Evolutionary conservation across 2,888 invertebrate genomes (phyloP), one percentile per base, ranked within the genome.

Genomic region (Dynastes hyllus): DNA sequence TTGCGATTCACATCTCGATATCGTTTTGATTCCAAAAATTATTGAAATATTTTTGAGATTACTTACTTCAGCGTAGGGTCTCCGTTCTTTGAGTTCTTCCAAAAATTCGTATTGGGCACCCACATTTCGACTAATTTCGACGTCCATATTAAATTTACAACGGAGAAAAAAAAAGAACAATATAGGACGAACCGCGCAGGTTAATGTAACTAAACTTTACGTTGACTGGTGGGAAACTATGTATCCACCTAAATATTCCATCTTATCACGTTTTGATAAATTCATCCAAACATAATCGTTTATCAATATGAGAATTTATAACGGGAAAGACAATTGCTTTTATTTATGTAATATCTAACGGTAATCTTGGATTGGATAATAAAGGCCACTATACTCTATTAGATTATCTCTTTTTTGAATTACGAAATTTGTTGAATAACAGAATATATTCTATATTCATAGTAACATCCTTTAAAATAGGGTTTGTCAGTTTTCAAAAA

Each of bases 41-140:
- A 11, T 11, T 45, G 45, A 45, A 45, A 45, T 45, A 45, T 45
- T 45, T 45, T 45, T 45, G 0, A 55, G 29, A 61, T 16, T 73
- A 83, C 84, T 84, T 81, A 84, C 84, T 80, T 80, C 80, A 29
- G 83, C 83, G 78, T 84, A 84, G 55, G 83, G 83, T 58, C 79
- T 82, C 11, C 80, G 80, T 75, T 81, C 81, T 67, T 76, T 81
- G 22, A 84, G 61, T 6, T 82, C 81, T 4, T 29, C 37, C 16
- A 84, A 55, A 77, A 83, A 83, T 63, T 84, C 83, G n/a, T 80
- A 71, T 16, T 79, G 66, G 13, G 80, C 53, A 71, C 82, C 79
- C 9, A 78, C 80, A 32, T 81, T 67, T 22, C 76, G 55, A 66
- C 80, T 80, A n/a, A 81, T 77, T 63, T 66, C 65, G 27, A 81